Evolutionary conservation across 2,113 vertebrate species (phyloP).

Genomic region (Cyrtonyx montezumae): DNA sequence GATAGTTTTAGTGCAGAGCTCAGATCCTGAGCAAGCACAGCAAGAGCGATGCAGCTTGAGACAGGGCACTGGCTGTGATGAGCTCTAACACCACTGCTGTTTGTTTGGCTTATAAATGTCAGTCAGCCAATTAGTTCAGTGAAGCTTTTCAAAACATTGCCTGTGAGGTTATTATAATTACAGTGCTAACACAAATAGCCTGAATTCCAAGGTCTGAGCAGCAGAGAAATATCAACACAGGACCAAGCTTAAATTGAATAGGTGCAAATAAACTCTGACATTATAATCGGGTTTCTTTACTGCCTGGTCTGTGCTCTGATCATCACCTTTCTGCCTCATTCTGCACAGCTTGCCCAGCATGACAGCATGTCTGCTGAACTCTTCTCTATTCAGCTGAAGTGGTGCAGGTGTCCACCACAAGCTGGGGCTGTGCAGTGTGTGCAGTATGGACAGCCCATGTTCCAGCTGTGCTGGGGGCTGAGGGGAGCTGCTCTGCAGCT

Average conservation of each 20-base stretch:
- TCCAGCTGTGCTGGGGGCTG: neutral
- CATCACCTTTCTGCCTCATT: neutral
- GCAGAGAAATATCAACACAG: neutral
- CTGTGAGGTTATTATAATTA: neutral
- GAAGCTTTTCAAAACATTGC: conserved; percentile 2
- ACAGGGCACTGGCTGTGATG: neutral
- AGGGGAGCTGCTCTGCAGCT: neutral
- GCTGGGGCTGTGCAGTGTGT: neutral
- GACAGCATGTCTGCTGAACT: neutral
- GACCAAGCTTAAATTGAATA: neutral
- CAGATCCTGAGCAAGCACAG: neutral
- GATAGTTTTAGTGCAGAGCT: neutral
- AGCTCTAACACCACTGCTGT: neutral
- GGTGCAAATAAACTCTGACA: neutral
- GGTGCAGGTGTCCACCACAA: neutral
- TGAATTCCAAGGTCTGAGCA: neutral
- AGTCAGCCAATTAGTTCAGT: neutral
- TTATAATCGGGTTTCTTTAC: neutral
- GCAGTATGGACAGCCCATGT: neutral
- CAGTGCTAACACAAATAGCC: neutral
- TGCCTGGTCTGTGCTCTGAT: neutral
- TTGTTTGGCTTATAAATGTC: conserved; percentile 27
- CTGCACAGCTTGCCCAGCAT: neutral
- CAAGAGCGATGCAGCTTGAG: neutral
- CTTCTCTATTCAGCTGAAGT: neutral